Percentiles rank a stretch among this genome's conserved stretches.
Conservation (phyloP, 2,113 vertebrate species). For the Pomatorhinus ruficollis region DNA sequence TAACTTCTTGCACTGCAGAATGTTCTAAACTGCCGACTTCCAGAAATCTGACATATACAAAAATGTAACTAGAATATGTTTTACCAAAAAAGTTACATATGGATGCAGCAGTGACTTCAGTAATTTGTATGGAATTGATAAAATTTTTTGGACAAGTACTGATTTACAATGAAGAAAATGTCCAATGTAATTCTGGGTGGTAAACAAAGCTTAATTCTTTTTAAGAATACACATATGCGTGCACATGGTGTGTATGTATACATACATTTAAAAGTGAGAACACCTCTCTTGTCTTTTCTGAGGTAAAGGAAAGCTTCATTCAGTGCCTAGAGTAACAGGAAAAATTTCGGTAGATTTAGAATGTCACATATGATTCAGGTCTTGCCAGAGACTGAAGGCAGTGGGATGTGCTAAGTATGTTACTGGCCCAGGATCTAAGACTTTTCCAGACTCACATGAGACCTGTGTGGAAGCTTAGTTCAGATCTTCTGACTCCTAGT, state of each 20-base stretch:
- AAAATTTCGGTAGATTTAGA: background rate
- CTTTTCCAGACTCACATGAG: background rate
- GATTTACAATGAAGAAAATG: background rate
- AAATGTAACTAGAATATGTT: background rate
- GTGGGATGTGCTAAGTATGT: background rate
- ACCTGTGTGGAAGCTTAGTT: background rate
- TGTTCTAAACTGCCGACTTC: background rate
- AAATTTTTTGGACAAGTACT: background rate
- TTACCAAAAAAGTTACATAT: background rate
- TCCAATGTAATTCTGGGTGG: background rate
- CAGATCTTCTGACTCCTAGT: background rate
- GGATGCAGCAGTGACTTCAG: background rate
- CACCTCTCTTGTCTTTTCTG: background rate
- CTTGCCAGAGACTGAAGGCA: background rate
- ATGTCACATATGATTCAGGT: background rate
- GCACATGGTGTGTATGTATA: background rate
- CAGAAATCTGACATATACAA: background rate
- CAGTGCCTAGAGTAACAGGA: background rate
- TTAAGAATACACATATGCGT: rapidly evolving
- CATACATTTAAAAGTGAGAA: background rate
- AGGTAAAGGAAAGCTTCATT: background rate
- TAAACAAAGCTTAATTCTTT: background rate
- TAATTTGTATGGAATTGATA: background rate
- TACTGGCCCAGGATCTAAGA: background rate
- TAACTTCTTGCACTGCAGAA: background rate